phyloP scores from a whole-genome alignment of 1,140 invertebrate genomes.

The Pentalonia nigronervosa region DNA sequence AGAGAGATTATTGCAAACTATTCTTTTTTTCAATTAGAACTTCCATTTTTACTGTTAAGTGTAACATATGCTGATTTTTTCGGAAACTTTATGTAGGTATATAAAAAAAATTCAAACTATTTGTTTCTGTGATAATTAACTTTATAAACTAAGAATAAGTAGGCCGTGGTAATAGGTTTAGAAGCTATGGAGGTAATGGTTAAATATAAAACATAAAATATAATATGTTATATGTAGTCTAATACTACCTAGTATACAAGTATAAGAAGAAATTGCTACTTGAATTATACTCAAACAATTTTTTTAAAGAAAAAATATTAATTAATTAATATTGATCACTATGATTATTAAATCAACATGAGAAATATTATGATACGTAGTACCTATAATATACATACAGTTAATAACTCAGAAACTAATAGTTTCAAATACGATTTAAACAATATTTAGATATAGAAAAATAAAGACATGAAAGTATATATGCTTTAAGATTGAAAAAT shows the following conservation, averaged over 20 bases:
- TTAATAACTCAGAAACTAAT: background rate
- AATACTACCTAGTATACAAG: too few species aligned
- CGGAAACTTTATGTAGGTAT: too few species aligned
- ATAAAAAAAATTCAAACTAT: background rate
- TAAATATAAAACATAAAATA: background rate
- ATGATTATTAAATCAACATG: too few species aligned
- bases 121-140: background rate
- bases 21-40: background rate
- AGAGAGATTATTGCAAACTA: background rate
- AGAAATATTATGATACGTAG: background rate
- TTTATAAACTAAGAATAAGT: background rate
- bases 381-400: background rate
- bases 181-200: background rate
- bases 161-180: background rate
- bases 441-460: background rate
- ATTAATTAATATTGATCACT: too few species aligned
- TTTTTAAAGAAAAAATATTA: too few species aligned
- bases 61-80: background rate
- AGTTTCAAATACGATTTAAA: background rate
- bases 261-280: background rate
- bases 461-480: background rate
- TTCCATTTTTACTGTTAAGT: background rate
- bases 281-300: background rate
- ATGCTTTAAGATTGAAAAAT: background rate
- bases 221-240: background rate